These are phyloP conservation scores for Palythoa heliodiscus DNA, from an alignment of 92 coral and sea anemone genomes.

Conservation along the genomic window DNA sequence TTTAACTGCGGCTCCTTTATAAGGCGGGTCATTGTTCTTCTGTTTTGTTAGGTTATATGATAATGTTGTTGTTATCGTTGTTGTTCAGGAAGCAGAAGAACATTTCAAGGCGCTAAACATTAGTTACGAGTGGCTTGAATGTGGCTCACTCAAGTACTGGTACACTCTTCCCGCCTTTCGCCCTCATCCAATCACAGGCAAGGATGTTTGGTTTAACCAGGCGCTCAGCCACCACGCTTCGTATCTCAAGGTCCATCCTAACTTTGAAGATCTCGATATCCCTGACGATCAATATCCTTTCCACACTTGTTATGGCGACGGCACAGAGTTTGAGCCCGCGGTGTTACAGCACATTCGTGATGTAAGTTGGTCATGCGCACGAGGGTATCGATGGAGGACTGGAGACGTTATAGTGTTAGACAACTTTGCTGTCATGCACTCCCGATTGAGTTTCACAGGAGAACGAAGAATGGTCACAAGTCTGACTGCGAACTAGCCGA, in stretches of 20 bases:
- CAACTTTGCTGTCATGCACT: conserved; percentile 67
- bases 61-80: not conserved
- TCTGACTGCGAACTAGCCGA: conserved; percentile 24
- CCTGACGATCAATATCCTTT: conserved; percentile 54
- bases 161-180: conserved; percentile 54
- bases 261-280: conserved; percentile 32
- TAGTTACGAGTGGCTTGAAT: conserved; percentile 57
- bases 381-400: conserved; percentile 61
- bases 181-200: conserved; percentile 59
- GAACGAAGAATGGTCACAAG: conserved; percentile 56
- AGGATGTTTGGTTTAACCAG: conserved; percentile 73
- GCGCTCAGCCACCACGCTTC: conserved; percentile 51
- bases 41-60: too few relatives aligned
- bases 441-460: conserved; percentile 60
- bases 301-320: conserved; percentile 66
- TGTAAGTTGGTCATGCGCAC: conserved; percentile 61
- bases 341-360: conserved; percentile 70
- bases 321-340: conserved; percentile 60
- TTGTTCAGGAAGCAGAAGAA: conserved; percentile 59
- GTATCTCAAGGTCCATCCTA: conserved; percentile 49
- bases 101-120: conserved; percentile 40
- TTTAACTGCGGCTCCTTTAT: too few relatives aligned
- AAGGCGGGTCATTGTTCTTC: too few relatives aligned
- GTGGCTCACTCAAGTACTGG: conserved; percentile 57
- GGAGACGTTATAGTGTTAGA: conserved; percentile 64